Conservation (phyloP, 2,888 invertebrate species). For the Coronaproctus castanopsis region DNA sequence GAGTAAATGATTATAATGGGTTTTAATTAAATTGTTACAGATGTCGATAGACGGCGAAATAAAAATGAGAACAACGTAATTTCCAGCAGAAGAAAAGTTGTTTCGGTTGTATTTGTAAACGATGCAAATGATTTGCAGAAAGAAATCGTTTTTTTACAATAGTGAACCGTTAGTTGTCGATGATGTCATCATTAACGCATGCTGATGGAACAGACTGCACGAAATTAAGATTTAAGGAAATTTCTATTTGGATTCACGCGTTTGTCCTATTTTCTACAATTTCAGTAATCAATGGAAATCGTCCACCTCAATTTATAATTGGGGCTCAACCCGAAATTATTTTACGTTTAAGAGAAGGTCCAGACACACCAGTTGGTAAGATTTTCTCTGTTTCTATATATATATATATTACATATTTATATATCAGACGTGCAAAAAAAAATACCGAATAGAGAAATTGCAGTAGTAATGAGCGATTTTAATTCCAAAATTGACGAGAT, state of each 20-base stretch:
- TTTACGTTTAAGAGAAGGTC: conserved; percentile 66
- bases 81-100: too few relatives aligned
- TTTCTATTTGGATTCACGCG: not conserved
- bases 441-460: too few relatives aligned
- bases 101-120: too few relatives aligned
- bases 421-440: conserved; percentile 9
- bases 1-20: too few relatives aligned
- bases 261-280: not conserved
- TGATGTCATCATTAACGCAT: not conserved
- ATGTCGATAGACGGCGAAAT: too few relatives aligned
- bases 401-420: too few relatives aligned
- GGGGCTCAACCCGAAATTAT: conserved; percentile 82
- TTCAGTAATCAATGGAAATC: conserved; percentile 31
- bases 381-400: conserved; percentile 16
- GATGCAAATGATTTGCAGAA: not conserved
- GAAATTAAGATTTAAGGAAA: not conserved
- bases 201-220: not conserved
- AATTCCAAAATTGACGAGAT: too few relatives aligned
- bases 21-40: too few relatives aligned
- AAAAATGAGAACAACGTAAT: too few relatives aligned
- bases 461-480: too few relatives aligned
- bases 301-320: conserved; percentile 68
- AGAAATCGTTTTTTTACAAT: not conserved
- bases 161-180: not conserved
- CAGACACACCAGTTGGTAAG: conserved; percentile 67